These are phyloP conservation scores for Neodiprion virginianus DNA, from an alignment of 1,140 invertebrate genomes.

Conservation along the genomic window DNA sequence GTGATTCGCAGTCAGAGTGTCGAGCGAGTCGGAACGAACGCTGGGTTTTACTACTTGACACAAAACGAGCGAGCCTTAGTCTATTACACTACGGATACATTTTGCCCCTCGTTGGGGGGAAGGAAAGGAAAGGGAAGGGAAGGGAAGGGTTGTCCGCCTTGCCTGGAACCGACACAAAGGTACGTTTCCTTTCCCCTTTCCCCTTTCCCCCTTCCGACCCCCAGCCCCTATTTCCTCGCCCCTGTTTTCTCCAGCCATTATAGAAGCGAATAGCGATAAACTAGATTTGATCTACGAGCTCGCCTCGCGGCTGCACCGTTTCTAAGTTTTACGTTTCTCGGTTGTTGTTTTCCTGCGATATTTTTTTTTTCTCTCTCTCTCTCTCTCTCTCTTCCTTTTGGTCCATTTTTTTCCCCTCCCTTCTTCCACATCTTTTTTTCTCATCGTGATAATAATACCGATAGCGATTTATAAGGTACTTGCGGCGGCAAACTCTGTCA, in stretches of 20 bases:
- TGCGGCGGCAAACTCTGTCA: background rate
- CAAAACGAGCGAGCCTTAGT: background rate
- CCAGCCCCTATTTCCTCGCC: constrained; percentile 10
- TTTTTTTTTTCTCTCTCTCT: too few relatives aligned
- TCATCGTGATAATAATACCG: background rate
- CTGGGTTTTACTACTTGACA: constrained; percentile 4
- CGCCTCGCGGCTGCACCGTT: background rate
- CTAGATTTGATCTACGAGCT: background rate
- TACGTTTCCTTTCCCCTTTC: background rate
- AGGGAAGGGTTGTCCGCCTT: background rate
- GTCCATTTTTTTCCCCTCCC: background rate
- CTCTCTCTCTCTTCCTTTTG: background rate
- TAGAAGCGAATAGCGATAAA: background rate
- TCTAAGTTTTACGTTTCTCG: too few relatives aligned
- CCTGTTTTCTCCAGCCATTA: background rate
- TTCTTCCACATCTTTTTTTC: background rate
- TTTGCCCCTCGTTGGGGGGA: too few relatives aligned
- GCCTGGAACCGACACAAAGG: background rate
- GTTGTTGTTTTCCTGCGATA: too few relatives aligned
- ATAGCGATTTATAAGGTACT: background rate
- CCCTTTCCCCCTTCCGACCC: constrained; percentile 8
- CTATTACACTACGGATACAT: background rate
- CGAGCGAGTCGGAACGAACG: constrained; percentile 3
- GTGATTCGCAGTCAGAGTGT: background rate
- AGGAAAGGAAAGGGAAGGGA: background rate